Percentiles rank a stretch among this genome's conserved stretches.
Conservation (phyloP, 1,140 invertebrate genomes). For the Rhagoletis pomonella region DNA sequence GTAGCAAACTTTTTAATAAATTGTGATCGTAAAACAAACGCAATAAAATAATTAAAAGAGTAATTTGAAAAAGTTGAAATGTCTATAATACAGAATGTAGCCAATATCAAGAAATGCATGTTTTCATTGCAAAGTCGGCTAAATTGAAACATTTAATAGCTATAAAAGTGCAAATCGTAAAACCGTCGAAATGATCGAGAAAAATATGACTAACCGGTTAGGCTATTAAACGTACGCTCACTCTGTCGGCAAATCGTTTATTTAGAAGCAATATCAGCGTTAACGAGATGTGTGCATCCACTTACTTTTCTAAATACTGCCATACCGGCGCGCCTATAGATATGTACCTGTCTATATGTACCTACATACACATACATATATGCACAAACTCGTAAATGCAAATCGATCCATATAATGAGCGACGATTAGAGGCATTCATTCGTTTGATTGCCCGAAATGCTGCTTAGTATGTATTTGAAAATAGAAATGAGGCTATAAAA, state of each 20-base stretch:
- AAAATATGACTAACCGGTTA: slow-evolving; percentile 42
- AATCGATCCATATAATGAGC: slow-evolving; percentile 28
- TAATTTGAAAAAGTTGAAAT: neutral
- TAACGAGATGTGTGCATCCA: slow-evolving; percentile 24
- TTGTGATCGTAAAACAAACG: slow-evolving; percentile 35
- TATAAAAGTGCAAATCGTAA: slow-evolving; percentile 39
- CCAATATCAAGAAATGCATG: neutral
- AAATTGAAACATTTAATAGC: slow-evolving; percentile 48
- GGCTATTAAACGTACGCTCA: slow-evolving; percentile 20
- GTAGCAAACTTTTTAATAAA: slow-evolving; percentile 22
- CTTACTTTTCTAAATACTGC: neutral
- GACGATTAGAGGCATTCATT: neutral
- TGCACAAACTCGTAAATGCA: neutral
- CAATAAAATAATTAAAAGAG: slow-evolving; percentile 24
- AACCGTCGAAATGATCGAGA: neutral
- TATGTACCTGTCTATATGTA: neutral
- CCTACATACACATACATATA: neutral
- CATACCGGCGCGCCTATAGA: neutral
- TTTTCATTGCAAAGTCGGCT: slow-evolving; percentile 19
- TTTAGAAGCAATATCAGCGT: neutral
- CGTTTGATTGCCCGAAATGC: neutral
- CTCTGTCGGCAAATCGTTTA: slow-evolving; percentile 1
- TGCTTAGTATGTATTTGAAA: slow-evolving; percentile 16
- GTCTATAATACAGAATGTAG: neutral
- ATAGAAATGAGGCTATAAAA: slow-evolving; percentile 49